Conservation (phyloP, 2,888 invertebrate genomes). For the Thysanoteuthis rhombus region DNA sequence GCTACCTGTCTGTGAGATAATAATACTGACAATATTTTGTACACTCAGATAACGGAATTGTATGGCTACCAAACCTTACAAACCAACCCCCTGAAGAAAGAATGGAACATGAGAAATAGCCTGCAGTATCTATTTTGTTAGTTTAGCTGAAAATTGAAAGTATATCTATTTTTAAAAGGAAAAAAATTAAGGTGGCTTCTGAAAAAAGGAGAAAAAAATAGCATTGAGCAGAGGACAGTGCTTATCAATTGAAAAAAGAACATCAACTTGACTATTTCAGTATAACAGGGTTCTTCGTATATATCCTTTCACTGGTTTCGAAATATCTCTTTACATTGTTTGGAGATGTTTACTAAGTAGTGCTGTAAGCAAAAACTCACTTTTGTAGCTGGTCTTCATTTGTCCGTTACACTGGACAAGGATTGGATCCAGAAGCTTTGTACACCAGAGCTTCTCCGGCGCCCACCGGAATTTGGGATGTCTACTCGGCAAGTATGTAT, state of each 20-base stretch:
- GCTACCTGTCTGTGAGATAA: background rate
- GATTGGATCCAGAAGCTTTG: background rate
- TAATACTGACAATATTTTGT: background rate
- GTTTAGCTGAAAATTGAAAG: background rate
- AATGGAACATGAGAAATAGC: background rate
- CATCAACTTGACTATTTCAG: background rate
- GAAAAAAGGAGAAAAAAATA: background rate
- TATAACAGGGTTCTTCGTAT: background rate
- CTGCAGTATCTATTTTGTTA: background rate
- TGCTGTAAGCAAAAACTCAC: background rate
- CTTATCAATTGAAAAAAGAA: no score
- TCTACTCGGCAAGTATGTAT: conserved; percentile 38
- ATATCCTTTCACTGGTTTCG: background rate
- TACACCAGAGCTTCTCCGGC: conserved; percentile 1
- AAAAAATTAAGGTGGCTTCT: no score
- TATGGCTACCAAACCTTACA: background rate
- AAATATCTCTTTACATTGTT: background rate
- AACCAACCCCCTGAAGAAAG: background rate
- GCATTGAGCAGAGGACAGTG: background rate
- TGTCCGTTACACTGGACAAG: conserved; percentile 12
- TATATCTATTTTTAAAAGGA: no score
- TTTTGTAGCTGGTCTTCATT: conserved; percentile 26
- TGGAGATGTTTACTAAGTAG: background rate
- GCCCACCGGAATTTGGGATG: conserved; percentile 26
- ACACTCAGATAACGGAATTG: background rate